Conservation (phyloP, 2,113 vertebrate species). For the Galbula dea region DNA sequence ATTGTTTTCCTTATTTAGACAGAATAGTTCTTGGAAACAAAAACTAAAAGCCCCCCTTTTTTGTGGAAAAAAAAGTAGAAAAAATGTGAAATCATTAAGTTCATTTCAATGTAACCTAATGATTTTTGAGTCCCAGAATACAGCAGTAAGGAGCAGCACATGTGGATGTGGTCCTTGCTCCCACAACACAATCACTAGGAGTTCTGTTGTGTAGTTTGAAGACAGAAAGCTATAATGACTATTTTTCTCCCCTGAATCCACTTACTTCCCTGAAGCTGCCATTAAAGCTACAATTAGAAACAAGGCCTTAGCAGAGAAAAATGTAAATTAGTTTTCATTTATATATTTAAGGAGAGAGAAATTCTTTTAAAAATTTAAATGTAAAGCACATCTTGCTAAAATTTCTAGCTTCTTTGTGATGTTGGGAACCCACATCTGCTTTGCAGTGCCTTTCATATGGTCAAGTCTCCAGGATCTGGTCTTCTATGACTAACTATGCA, state of each 20-base stretch:
- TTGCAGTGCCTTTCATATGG: neutral
- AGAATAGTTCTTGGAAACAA: neutral
- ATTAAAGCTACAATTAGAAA: neutral
- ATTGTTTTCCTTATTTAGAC: neutral
- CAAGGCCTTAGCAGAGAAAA: neutral
- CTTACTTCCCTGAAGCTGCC: neutral
- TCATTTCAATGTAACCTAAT: neutral
- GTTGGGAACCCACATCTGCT: neutral
- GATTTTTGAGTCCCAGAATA: neutral
- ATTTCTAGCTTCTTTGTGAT: neutral
- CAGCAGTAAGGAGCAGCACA: rapidly evolving
- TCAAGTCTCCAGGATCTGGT: neutral
- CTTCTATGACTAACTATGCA: neutral
- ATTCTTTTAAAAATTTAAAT: neutral
- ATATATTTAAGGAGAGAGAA: neutral
- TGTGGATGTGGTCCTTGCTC: neutral
- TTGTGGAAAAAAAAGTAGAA: neutral
- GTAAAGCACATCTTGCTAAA: neutral
- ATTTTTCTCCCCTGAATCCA: neutral
- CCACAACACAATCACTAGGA: neutral
- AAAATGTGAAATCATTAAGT: neutral
- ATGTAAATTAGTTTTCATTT: neutral
- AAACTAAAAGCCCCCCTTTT: too few relatives aligned
- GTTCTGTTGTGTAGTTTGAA: neutral
- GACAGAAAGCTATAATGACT: neutral